Percentiles rank a stretch among this genome's conserved stretches.
Conservation (phyloP, 2,888 invertebrate genomes). For the Bombylius major region DNA sequence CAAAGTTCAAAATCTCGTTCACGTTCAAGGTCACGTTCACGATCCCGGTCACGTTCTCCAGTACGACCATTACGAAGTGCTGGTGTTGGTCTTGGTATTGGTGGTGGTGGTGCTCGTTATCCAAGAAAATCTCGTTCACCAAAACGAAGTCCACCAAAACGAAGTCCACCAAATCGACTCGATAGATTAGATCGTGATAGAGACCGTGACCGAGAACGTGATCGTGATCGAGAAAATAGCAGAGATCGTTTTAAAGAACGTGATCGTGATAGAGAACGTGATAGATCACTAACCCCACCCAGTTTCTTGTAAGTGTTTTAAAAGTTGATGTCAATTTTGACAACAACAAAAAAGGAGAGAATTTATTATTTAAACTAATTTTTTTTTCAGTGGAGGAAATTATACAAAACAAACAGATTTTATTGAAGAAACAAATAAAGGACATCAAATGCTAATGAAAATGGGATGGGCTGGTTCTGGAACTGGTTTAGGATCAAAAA, state of each 20-base stretch:
- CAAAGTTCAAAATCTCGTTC: slow-evolving; percentile 36
- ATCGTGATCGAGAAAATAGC: slow-evolving; percentile 33
- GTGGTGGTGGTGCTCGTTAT: slow-evolving; percentile 2
- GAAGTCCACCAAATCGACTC: slow-evolving; percentile 28
- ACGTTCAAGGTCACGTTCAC: slow-evolving; percentile 36
- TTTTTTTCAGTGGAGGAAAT: slow-evolving; percentile 24
- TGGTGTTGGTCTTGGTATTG: slow-evolving; percentile 21
- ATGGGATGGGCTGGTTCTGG: slow-evolving; percentile 95
- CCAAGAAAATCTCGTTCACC: slow-evolving; percentile 36
- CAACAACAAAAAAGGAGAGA: background rate
- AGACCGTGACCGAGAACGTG: slow-evolving; percentile 16
- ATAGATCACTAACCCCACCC: slow-evolving; percentile 46
- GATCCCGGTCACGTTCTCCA: slow-evolving; percentile 38
- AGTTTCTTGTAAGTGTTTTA: slow-evolving; percentile 53
- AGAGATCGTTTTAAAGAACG: slow-evolving; percentile 33
- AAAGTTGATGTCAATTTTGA: background rate
- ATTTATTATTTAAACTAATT: background rate
- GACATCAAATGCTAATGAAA: slow-evolving; percentile 91
- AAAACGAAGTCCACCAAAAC: slow-evolving; percentile 36
- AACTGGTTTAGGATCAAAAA: slow-evolving; percentile 82
- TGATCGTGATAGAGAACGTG: slow-evolving; percentile 35
- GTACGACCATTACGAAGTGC: slow-evolving; percentile 24
- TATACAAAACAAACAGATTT: slow-evolving; percentile 43
- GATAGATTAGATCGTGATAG: slow-evolving; percentile 12
- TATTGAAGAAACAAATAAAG: slow-evolving; percentile 83